Percentiles rank a stretch among this genome's conserved stretches.
Evolutionary conservation across 2,888 invertebrate species (phyloP).

Genomic region (Phlogophora meticulosa): DNA sequence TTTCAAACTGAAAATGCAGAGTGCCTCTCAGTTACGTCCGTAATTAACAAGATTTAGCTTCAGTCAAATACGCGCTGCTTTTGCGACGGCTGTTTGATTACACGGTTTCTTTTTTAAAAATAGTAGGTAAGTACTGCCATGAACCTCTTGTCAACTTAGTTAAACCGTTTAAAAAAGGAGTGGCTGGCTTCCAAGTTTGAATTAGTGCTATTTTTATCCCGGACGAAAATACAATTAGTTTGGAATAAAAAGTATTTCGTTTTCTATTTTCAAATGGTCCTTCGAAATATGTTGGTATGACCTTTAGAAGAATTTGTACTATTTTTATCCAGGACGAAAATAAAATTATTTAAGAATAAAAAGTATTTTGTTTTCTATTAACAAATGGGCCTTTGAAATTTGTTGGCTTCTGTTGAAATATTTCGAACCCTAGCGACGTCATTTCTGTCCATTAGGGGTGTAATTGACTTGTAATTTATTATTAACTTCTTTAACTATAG

Average conservation of each 20-base stretch:
- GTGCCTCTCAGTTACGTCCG: slow-evolving; percentile 22
- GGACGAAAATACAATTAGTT: background rate
- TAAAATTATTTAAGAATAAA: background rate
- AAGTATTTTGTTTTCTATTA: background rate
- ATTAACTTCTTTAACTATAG: no score
- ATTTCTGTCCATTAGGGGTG: no score
- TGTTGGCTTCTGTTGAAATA: no score
- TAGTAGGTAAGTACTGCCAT: slow-evolving; percentile 27
- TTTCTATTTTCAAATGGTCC: background rate
- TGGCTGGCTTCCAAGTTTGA: slow-evolving; percentile 22
- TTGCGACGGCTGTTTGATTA: slow-evolving; percentile 38
- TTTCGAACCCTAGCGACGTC: no score
- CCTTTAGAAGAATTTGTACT: background rate
- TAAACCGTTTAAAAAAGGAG: slow-evolving; percentile 46
- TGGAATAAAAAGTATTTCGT: slow-evolving; percentile 6
- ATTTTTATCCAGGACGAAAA: slow-evolving; percentile 2
- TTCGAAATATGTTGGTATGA: background rate
- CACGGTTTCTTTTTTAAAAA: slow-evolving; percentile 43
- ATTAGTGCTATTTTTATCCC: slow-evolving; percentile 13
- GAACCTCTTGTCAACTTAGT: slow-evolving; percentile 44
- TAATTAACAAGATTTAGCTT: slow-evolving; percentile 52
- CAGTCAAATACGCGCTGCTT: slow-evolving; percentile 40
- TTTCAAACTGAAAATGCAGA: slow-evolving; percentile 26
- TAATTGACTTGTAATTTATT: no score
- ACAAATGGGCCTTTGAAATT: background rate